phyloP scores from a whole-genome alignment of 2,888 invertebrate genomes.

The Drosophila formosana region DNA sequence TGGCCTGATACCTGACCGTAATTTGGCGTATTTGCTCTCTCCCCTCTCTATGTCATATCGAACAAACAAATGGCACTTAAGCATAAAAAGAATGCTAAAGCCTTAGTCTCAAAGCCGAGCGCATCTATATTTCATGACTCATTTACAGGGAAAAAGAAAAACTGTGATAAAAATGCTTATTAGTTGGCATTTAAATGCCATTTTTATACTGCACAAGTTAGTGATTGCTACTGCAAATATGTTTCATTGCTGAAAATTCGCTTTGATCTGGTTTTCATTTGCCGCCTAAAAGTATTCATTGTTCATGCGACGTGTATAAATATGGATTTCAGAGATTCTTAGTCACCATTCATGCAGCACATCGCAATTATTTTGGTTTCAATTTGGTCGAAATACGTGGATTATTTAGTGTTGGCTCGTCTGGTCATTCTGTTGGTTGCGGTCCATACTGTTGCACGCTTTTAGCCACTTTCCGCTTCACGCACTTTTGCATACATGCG shows the following conservation, averaged over 20 bases:
- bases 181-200: slow-evolving; percentile 3
- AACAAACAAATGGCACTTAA: slow-evolving; percentile 76
- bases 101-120: neutral
- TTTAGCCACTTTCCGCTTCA: slow-evolving; percentile 35
- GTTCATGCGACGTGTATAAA: neutral
- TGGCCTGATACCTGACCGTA: slow-evolving; percentile 51
- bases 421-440: slow-evolving; percentile 17
- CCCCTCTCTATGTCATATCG: slow-evolving; percentile 58
- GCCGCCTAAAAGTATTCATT: slow-evolving; percentile 18
- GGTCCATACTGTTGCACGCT: slow-evolving; percentile 39
- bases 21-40: slow-evolving; percentile 50
- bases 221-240: neutral
- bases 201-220: neutral
- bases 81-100: slow-evolving; percentile 3
- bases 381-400: slow-evolving; percentile 28
- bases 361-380: slow-evolving; percentile 55
- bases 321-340: slow-evolving; percentile 28
- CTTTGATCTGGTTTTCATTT: neutral
- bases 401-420: slow-evolving; percentile 23
- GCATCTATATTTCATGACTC: slow-evolving; percentile 40
- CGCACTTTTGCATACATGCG: slow-evolving; percentile 5
- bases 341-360: neutral
- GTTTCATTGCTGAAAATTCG: neutral
- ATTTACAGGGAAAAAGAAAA: slow-evolving; percentile 11
- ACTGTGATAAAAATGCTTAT: slow-evolving; percentile 20